phyloP scores from a whole-genome alignment of 2,888 invertebrate genomes.

The Cepaea hortensis region DNA sequence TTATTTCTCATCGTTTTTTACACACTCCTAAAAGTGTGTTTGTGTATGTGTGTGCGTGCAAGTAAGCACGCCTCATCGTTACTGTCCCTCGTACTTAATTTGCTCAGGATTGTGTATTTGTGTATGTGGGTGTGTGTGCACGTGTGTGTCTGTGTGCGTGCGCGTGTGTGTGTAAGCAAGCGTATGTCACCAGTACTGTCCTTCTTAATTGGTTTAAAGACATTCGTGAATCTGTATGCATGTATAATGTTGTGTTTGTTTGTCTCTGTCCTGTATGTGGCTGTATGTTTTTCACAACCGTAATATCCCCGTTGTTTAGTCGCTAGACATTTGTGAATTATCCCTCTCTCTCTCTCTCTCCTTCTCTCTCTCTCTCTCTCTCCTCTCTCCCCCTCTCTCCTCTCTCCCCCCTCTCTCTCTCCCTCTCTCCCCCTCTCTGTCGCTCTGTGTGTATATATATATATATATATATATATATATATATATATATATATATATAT shows the following conservation, averaged over 20 bases:
- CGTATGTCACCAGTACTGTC: too few species aligned
- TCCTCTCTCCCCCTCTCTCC: not conserved
- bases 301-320: too few species aligned
- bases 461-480: not conserved
- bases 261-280: too few species aligned
- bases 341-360: constrained; percentile 18
- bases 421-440: not conserved
- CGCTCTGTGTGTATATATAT: not conserved
- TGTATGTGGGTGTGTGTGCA: not conserved
- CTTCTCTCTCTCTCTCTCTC: constrained; percentile 12
- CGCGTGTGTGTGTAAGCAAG: not conserved
- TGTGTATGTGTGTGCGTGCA: not conserved
- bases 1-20: too few species aligned
- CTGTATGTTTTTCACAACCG: too few species aligned
- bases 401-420: not conserved
- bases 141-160: not conserved
- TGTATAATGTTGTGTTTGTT: too few species aligned
- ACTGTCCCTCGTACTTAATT: not conserved
- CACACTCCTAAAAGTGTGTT: too few species aligned
- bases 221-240: too few species aligned
- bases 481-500: constrained; percentile 24
- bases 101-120: not conserved
- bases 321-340: not conserved
- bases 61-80: too few species aligned
- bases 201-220: too few species aligned